Evolutionary conservation across 2,797 vertebrate genomes (phyloP).

Genomic region (Ctenopoma multispine): DNA sequence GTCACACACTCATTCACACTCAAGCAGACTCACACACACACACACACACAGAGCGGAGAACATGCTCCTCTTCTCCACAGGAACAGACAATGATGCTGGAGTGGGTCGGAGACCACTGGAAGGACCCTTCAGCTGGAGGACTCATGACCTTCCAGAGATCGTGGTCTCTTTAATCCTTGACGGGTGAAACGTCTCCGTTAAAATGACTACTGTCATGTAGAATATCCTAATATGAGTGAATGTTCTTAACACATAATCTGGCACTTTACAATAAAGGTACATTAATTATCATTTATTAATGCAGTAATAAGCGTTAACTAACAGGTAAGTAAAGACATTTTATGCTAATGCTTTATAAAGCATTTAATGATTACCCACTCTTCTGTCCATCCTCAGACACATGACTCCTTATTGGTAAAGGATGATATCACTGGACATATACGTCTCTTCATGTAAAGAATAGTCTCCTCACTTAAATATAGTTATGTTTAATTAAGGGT

Average conservation of each 20-base stretch:
- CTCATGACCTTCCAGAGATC: constrained; percentile 56
- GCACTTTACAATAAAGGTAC: too few species aligned
- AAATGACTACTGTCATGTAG: not conserved
- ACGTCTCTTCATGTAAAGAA: too few species aligned
- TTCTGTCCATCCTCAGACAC: too few species aligned
- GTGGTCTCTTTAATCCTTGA: constrained; percentile 28
- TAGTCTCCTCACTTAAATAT: too few species aligned
- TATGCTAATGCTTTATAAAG: too few species aligned
- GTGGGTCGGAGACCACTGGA: constrained; percentile 23
- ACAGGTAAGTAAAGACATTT: too few species aligned
- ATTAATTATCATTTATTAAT: too few species aligned
- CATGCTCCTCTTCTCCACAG: not conserved
- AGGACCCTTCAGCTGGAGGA: constrained; percentile 56
- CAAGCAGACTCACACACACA: constrained; percentile 12
- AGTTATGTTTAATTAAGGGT: too few species aligned
- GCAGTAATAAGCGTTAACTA: too few species aligned
- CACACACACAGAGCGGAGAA: not conserved
- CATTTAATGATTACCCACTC: too few species aligned
- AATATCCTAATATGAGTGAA: not conserved
- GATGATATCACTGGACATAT: too few species aligned
- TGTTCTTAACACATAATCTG: not conserved
- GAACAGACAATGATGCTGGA: constrained; percentile 25
- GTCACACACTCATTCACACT: constrained; percentile 3
- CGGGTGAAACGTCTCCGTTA: constrained; percentile 20
- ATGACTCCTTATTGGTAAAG: too few species aligned